phyloP scores from a whole-genome alignment of 2,888 invertebrate genomes.

The Hypolimnas misippus region DNA sequence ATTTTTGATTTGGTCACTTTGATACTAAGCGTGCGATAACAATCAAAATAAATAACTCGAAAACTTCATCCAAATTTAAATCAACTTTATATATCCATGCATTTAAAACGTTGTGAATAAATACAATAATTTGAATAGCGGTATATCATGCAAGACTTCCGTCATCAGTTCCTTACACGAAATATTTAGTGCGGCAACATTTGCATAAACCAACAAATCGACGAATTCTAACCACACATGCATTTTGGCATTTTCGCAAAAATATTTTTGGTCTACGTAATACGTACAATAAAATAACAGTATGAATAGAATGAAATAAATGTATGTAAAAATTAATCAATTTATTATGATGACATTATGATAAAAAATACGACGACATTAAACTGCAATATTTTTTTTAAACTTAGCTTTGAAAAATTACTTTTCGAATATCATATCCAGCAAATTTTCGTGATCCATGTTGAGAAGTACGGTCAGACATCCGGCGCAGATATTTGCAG shows the following conservation, averaged over 20 bases:
- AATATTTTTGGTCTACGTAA: not conserved
- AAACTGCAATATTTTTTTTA: too few species aligned
- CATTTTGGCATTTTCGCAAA: slow-evolving; percentile 6
- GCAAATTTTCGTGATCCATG: slow-evolving; percentile 41
- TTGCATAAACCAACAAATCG: slow-evolving; percentile 28
- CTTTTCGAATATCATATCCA: slow-evolving; percentile 32
- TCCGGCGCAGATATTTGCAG: slow-evolving; percentile 79
- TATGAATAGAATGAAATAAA: not conserved
- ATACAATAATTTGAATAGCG: slow-evolving; percentile 26
- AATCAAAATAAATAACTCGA: not conserved
- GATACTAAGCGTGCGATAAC: too few species aligned
- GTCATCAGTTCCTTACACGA: slow-evolving; percentile 30
- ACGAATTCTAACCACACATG: slow-evolving; percentile 29
- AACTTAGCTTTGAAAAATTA: slow-evolving; percentile 2
- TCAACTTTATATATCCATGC: slow-evolving; percentile 7
- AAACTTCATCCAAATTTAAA: not conserved
- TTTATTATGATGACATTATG: not conserved
- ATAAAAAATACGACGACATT: too few species aligned
- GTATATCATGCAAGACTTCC: slow-evolving; percentile 32
- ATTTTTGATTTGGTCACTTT: too few species aligned
- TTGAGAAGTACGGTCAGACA: slow-evolving; percentile 53
- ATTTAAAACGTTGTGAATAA: slow-evolving; percentile 15
- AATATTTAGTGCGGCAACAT: slow-evolving; percentile 30
- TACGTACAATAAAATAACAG: too few species aligned
- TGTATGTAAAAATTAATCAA: not conserved